Conservation (phyloP, 2,113 vertebrate species). For the Hippolais icterina region DNA sequence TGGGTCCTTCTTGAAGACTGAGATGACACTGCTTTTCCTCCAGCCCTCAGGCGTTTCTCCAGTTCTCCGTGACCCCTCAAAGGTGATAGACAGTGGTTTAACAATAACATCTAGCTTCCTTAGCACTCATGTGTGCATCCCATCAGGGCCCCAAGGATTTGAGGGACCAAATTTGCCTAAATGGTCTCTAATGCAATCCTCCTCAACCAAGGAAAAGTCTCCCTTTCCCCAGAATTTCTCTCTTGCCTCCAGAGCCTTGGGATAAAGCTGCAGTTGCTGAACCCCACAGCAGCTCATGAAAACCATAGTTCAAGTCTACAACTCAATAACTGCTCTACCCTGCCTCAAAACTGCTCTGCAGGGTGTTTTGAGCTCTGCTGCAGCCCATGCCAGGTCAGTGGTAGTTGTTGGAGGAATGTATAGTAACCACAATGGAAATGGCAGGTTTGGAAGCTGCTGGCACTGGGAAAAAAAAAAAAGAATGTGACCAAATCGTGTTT, state of each 20-base stretch:
- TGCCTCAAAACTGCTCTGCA: not conserved
- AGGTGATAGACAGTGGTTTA: not conserved
- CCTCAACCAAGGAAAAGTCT: not conserved
- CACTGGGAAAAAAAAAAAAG: not conserved
- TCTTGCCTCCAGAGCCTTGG: not conserved
- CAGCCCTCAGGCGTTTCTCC: not conserved
- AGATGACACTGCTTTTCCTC: not conserved
- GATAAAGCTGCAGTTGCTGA: not conserved
- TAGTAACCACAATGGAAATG: fast-evolving
- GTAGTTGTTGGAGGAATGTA: not conserved
- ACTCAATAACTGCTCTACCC: not conserved
- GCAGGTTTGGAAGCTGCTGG: not conserved
- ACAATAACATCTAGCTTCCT: not conserved
- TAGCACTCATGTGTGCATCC: not conserved
- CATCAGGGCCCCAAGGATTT: not conserved
- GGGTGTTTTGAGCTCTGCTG: not conserved
- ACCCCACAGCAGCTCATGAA: not conserved
- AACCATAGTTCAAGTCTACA: not conserved
- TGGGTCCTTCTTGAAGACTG: not conserved
- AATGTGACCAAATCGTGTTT: not conserved
- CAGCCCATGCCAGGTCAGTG: fast-evolving
- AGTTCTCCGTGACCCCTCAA: not conserved
- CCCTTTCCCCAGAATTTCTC: not conserved
- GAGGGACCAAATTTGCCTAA: not conserved
- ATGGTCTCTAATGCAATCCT: not conserved